Conservation (phyloP, 2,113 vertebrate species). For the Epinephelus lanceolatus region DNA sequence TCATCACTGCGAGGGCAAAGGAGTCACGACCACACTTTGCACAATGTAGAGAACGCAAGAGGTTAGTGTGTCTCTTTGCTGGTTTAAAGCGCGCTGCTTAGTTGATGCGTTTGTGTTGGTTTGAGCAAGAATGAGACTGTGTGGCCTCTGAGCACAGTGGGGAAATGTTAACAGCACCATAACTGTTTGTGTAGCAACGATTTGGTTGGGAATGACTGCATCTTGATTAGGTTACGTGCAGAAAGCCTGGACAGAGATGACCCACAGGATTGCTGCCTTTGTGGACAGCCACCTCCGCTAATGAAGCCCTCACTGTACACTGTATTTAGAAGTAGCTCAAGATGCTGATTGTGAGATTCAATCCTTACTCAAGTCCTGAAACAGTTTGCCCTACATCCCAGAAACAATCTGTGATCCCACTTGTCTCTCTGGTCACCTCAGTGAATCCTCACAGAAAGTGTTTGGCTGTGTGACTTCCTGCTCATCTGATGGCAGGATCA, state of each 20-base stretch:
- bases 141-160: conserved; percentile 53
- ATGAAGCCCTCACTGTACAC: conserved; percentile 32
- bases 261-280: conserved; percentile 13
- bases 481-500: not conserved
- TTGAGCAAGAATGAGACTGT: conserved; percentile 31
- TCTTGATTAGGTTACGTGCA: conserved; percentile 32
- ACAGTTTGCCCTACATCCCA: conserved; percentile 4
- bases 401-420: not conserved
- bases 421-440: conserved; percentile 19
- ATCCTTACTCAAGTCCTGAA: conserved; percentile 10
- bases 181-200: conserved; percentile 42
- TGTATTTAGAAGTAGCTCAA: conserved; percentile 37
- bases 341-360: conserved; percentile 27
- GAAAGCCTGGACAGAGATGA: conserved; percentile 18
- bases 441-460: not conserved
- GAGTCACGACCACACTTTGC: conserved; percentile 81
- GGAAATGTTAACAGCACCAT: conserved; percentile 30
- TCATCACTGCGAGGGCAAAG: conserved; percentile 80
- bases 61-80: conserved; percentile 75
- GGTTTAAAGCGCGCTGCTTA: not conserved
- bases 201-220: conserved; percentile 26
- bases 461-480: conserved; percentile 9
- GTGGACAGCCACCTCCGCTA: conserved; percentile 38
- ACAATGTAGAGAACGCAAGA: conserved; percentile 81
- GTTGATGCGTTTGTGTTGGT: conserved; percentile 32